phyloP scores from a whole-genome alignment of 1,140 invertebrate genomes.

The Oreohelix idahoensis region DNA sequence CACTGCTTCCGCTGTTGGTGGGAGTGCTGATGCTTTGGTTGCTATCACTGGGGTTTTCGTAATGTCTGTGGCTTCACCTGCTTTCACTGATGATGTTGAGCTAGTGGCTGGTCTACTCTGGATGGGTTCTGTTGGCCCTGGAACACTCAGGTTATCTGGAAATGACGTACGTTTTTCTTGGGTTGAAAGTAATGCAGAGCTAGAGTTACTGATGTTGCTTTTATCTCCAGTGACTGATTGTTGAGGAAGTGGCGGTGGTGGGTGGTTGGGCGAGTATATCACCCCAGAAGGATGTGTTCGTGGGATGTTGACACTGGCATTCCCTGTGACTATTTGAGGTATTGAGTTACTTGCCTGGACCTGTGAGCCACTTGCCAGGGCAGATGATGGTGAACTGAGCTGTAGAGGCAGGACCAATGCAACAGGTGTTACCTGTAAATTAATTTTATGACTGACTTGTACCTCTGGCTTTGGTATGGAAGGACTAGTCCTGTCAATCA shows the following conservation, averaged over 20 bases:
- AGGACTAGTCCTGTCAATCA: slow-evolving; percentile 1
- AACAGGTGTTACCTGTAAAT: background rate
- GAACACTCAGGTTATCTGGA: background rate
- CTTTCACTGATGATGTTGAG: background rate
- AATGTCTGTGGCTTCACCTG: background rate
- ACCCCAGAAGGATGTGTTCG: background rate
- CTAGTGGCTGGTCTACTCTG: background rate
- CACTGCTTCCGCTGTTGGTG: background rate
- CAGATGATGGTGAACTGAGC: background rate
- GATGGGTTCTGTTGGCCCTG: background rate
- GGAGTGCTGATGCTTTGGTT: background rate
- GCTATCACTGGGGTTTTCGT: background rate
- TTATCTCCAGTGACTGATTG: background rate
- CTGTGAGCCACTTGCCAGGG: background rate
- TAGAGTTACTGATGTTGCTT: background rate
- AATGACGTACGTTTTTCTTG: background rate
- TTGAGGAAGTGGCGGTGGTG: slow-evolving; percentile 1
- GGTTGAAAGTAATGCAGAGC: slow-evolving; percentile 1
- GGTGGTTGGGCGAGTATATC: background rate
- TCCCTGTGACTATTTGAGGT: background rate
- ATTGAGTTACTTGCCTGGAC: background rate
- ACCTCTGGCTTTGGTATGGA: background rate
- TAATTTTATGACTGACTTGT: background rate
- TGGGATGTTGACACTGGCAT: background rate
- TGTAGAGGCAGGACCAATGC: background rate